These are phyloP conservation scores for Porites lutea DNA, from an alignment of 64 coral and sea anemone genomes.

Conservation along the genomic window DNA sequence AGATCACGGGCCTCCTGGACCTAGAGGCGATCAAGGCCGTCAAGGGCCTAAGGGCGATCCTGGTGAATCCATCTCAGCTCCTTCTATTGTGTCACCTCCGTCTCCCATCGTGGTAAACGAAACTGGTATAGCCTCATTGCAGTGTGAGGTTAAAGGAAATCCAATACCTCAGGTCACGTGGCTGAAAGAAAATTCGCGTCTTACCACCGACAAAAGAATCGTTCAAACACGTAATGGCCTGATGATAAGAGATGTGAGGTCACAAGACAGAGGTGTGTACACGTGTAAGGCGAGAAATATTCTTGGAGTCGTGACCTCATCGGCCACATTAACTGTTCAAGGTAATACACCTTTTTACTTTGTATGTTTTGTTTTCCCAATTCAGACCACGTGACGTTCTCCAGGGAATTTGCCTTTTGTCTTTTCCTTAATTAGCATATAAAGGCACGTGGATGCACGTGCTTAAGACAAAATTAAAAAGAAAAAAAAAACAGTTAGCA, in stretches of 20 bases:
- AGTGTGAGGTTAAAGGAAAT: conserved; percentile 61
- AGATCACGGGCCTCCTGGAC: conserved; percentile 15
- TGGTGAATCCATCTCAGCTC: conserved; percentile 31
- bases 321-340: neutral
- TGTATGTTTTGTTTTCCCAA: neutral
- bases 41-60: conserved; percentile 30
- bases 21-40: conserved; percentile 17
- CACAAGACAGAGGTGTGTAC: conserved; percentile 26
- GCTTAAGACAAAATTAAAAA: no score
- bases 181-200: conserved; percentile 34
- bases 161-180: conserved; percentile 48
- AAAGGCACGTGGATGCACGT: no score
- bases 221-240: conserved; percentile 1
- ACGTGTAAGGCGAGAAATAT: neutral
- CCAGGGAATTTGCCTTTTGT: no score
- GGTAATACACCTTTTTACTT: neutral
- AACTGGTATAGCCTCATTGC: conserved; percentile 34
- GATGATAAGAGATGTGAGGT: neutral
- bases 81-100: conserved; percentile 14
- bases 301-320: neutral
- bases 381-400: neutral
- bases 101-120: conserved; percentile 10
- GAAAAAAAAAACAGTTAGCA: no score
- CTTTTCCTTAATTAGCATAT: no score
- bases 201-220: neutral